Evolutionary conservation across 2,113 vertebrate genomes (phyloP).

Genomic region (Eupsittula cactorum): DNA sequence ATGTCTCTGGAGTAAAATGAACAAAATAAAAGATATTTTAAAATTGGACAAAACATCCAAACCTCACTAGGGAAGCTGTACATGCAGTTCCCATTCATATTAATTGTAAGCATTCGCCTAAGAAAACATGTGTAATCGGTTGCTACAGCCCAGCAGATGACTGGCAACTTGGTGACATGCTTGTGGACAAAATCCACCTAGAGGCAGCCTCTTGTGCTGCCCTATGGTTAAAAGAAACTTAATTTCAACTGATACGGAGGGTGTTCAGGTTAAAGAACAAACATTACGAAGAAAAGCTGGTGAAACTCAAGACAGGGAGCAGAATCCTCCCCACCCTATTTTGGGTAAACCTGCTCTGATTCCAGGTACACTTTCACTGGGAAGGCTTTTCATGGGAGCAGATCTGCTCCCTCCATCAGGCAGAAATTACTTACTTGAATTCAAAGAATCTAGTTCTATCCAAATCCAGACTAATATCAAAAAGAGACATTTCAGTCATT

Average conservation of each 20-base stretch:
- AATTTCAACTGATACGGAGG: not conserved
- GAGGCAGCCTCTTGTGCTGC: not conserved
- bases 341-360: not conserved
- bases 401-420: not conserved
- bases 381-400: not conserved
- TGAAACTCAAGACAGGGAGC: not conserved
- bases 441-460: not conserved
- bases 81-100: not conserved
- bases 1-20: conserved; percentile 1
- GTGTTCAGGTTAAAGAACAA: not conserved
- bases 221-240: not conserved
- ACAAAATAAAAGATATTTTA: not conserved
- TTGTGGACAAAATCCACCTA: not conserved
- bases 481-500: not conserved
- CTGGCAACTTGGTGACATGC: not conserved
- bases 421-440: not conserved
- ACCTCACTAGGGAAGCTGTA: not conserved
- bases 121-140: not conserved
- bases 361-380: not conserved
- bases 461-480: not conserved
- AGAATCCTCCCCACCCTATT: not conserved
- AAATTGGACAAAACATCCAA: not conserved
- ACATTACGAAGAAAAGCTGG: not conserved
- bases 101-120: not conserved
- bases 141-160: conserved; percentile 9